Conservation (phyloP, 2,888 invertebrate species). For the Euclidia mi region DNA sequence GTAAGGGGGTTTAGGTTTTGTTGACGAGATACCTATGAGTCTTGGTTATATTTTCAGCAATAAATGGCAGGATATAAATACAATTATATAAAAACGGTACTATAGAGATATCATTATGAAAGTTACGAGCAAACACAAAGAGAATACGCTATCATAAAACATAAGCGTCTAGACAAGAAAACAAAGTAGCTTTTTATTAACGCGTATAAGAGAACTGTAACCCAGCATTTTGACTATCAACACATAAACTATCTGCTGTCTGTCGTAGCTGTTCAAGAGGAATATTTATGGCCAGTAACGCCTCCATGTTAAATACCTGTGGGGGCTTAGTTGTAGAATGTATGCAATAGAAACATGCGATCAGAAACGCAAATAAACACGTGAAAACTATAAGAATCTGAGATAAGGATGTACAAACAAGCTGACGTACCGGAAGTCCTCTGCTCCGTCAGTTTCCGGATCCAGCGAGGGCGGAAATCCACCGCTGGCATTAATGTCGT, state of each 20-base stretch:
- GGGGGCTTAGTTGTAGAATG: conserved; percentile 20
- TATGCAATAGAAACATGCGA: conserved; percentile 52
- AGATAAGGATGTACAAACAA: conserved; percentile 75
- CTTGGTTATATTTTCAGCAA: no score
- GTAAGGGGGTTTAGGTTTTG: no score
- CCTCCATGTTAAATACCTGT: conserved; percentile 20
- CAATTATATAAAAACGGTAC: no score
- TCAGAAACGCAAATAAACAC: conserved; percentile 69
- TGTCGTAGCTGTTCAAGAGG: conserved; percentile 18
- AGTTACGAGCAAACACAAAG: conserved; percentile 15
- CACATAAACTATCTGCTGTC: conserved; percentile 28
- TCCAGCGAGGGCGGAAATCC: conserved; percentile 66
- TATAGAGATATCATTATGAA: background rate
- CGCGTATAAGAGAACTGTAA: conserved; percentile 19
- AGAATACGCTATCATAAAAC: conserved; percentile 15
- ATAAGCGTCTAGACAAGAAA: conserved; percentile 40
- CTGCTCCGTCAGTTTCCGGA: conserved; percentile 74
- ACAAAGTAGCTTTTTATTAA: conserved; percentile 15
- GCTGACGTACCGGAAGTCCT: conserved; percentile 76
- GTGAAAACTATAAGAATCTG: conserved; percentile 55
- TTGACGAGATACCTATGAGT: no score
- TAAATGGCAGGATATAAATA: no score
- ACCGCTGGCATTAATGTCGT: conserved; percentile 68
- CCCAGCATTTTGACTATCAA: background rate
- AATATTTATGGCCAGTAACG: conserved; percentile 18